These are phyloP conservation scores for Microplitis deprimator DNA, from an alignment of 2,888 invertebrate genomes.

Conservation along the genomic window DNA sequence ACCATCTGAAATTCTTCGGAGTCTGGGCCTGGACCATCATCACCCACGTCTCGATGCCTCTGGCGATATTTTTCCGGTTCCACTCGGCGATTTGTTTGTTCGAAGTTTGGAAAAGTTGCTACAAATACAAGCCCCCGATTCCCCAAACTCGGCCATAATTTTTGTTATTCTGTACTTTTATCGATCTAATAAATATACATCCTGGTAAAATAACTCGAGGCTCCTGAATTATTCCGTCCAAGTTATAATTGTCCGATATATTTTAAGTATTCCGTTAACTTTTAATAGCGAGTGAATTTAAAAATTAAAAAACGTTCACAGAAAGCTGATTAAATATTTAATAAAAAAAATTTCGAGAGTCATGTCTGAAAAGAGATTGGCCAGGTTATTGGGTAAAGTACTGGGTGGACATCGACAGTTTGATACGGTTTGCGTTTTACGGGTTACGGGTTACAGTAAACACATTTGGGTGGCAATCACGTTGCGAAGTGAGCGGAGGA, in stretches of 20 bases:
- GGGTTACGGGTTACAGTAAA: conserved; percentile 55
- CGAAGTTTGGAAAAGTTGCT: conserved; percentile 93
- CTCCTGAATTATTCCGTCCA: background rate
- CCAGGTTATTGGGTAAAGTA: no score
- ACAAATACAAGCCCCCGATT: conserved; percentile 77
- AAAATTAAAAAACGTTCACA: no score
- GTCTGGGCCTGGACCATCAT: conserved; percentile 94
- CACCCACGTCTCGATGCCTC: conserved; percentile 89
- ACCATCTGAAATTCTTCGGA: conserved; percentile 87
- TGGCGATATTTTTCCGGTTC: conserved; percentile 91
- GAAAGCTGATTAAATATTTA: no score
- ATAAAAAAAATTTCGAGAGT: background rate
- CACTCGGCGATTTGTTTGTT: conserved; percentile 94
- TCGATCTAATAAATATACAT: background rate
- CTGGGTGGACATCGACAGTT: conserved; percentile 61
- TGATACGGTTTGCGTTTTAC: conserved; percentile 67
- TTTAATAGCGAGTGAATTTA: no score
- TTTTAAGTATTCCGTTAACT: no score
- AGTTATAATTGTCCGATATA: no score
- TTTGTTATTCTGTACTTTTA: background rate
- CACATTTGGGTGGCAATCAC: conserved; percentile 70
- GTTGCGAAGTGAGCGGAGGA: conserved; percentile 62
- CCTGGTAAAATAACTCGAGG: background rate
- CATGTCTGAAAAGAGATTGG: conserved; percentile 26
- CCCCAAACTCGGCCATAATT: conserved; percentile 39